phyloP scores from a whole-genome alignment of 1,140 invertebrate species.

The Cheumatopsyche charites region DNA sequence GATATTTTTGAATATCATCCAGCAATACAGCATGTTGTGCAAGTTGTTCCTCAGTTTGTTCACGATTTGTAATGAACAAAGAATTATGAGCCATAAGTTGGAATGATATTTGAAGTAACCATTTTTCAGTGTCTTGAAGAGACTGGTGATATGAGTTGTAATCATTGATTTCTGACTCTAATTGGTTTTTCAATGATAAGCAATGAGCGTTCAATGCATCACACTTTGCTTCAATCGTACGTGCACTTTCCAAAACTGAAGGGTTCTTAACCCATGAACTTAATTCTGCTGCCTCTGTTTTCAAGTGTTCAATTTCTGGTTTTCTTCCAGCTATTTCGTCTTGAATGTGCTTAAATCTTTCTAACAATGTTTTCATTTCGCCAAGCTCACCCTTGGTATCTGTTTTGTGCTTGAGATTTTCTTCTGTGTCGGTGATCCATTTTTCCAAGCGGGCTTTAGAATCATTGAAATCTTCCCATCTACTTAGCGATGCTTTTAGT shows the following conservation, averaged over 20 bases:
- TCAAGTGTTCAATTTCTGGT: constrained; percentile 73
- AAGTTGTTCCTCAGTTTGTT: constrained; percentile 90
- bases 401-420: constrained; percentile 66
- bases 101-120: constrained; percentile 93
- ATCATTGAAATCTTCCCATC: constrained; percentile 84
- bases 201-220: constrained; percentile 67
- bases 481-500: constrained; percentile 74
- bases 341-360: constrained; percentile 80
- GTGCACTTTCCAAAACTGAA: constrained; percentile 67
- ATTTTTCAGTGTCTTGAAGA: constrained; percentile 93
- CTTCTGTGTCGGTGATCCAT: constrained; percentile 74
- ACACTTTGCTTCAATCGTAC: constrained; percentile 70
- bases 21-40: constrained; percentile 82
- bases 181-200: constrained; percentile 64
- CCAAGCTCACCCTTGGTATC: constrained; percentile 82
- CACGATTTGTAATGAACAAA: constrained; percentile 87
- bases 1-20: constrained; percentile 86
- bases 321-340: constrained; percentile 77
- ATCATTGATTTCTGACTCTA: constrained; percentile 82
- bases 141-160: constrained; percentile 87
- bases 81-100: constrained; percentile 96
- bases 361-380: constrained; percentile 89
- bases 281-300: constrained; percentile 74
- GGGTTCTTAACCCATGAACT: constrained; percentile 72
- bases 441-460: constrained; percentile 70